Percentiles rank a stretch among this genome's conserved stretches.
These are phyloP conservation scores for Pyrrhosoma nymphula DNA, from an alignment of 2,888 invertebrate species.

Conservation along the genomic window DNA sequence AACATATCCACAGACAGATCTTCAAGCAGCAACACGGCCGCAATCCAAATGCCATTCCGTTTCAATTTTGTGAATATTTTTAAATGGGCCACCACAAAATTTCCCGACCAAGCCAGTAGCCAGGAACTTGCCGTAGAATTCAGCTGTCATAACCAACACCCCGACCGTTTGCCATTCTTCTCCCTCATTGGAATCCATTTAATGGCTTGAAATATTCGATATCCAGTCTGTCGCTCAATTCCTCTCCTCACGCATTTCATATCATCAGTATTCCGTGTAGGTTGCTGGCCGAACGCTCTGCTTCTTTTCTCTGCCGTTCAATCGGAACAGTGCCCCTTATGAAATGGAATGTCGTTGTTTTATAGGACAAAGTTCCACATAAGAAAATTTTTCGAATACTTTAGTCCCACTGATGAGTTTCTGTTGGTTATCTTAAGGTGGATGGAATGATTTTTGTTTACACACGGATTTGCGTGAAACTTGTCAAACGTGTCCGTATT, in stretches of 20 bases:
- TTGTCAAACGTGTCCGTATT: no score
- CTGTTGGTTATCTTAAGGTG: no score
- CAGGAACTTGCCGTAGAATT: neutral
- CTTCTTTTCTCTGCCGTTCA: neutral
- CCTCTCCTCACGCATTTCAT: neutral
- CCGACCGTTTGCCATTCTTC: neutral
- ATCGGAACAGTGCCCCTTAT: neutral
- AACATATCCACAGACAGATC: neutral
- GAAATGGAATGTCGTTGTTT: neutral
- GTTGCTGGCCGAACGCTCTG: neutral
- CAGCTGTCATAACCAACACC: neutral
- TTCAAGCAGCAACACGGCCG: neutral
- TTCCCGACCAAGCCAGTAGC: neutral
- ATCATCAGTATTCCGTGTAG: neutral
- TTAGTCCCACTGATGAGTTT: no score
- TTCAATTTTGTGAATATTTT: neutral
- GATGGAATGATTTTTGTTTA: no score
- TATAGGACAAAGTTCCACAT: no score
- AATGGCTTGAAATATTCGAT: neutral
- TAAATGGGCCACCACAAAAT: neutral
- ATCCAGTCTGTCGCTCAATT: neutral
- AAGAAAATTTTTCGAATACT: no score
- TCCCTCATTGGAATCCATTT: neutral
- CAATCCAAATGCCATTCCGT: neutral
- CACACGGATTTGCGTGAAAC: no score